phyloP scores from a whole-genome alignment of 2,888 invertebrate species.

The Plagodis pulveraria region DNA sequence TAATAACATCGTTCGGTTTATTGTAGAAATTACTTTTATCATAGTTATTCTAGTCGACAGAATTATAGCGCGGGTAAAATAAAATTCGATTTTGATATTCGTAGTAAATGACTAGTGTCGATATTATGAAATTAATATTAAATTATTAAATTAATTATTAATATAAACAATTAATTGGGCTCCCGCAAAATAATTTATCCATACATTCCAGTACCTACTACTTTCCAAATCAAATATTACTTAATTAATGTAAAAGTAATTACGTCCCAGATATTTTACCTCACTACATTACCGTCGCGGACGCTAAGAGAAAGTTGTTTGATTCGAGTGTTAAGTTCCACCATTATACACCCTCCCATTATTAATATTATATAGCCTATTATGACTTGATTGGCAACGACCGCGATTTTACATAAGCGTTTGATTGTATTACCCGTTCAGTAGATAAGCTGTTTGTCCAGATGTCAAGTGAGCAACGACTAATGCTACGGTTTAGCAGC shows the following conservation, averaged over 20 bases:
- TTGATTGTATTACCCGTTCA: constrained; percentile 19
- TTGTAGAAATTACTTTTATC: too few species aligned
- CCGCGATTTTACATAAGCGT: constrained; percentile 19
- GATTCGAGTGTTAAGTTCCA: constrained; percentile 3
- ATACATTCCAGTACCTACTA: neutral
- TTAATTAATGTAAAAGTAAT: neutral
- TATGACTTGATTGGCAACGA: constrained; percentile 13
- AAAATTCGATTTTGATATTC: too few species aligned
- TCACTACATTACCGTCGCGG: constrained; percentile 14
- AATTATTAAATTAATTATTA: too few species aligned
- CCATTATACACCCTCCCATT: constrained; percentile 3
- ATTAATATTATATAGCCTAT: constrained; percentile 7
- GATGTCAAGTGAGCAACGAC: constrained; percentile 8
- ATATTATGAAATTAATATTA: too few species aligned
- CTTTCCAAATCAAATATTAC: neutral
- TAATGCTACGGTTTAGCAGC: constrained; percentile 17
- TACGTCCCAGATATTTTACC: constrained; percentile 13
- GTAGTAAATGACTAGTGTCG: too few species aligned
- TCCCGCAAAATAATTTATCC: too few species aligned
- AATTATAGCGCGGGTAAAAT: too few species aligned
- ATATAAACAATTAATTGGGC: too few species aligned
- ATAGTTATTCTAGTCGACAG: too few species aligned
- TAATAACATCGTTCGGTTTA: too few species aligned
- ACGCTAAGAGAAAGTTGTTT: constrained; percentile 14
- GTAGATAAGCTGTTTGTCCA: constrained; percentile 19